phyloP scores from a whole-genome alignment of 2,113 vertebrate genomes.

The Dromaius novaehollandiae region DNA sequence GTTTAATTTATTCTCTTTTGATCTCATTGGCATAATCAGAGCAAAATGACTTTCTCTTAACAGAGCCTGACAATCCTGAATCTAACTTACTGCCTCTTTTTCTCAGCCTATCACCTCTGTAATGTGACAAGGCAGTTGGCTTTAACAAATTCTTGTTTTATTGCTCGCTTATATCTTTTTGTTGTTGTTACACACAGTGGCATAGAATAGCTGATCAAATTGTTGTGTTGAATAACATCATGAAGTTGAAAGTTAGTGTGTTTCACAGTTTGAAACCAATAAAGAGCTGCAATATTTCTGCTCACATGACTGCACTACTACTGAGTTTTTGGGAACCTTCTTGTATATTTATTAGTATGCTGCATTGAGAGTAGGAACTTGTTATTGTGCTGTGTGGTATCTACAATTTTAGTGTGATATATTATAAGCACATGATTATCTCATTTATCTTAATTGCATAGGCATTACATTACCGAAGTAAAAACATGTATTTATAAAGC shows the following conservation, averaged over 20 bases:
- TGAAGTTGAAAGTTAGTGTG: slow-evolving; percentile 55
- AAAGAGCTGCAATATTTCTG: slow-evolving; percentile 36
- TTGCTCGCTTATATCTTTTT: slow-evolving; percentile 19
- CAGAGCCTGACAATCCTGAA: background rate
- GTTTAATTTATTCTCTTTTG: slow-evolving; percentile 1
- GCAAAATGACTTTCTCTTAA: background rate
- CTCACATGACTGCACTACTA: slow-evolving; percentile 31
- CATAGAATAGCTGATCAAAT: slow-evolving; percentile 32
- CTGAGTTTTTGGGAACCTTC: slow-evolving; percentile 37
- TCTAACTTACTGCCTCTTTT: background rate
- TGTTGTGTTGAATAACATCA: slow-evolving; percentile 52
- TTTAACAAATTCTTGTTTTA: slow-evolving; percentile 53
- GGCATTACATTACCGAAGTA: slow-evolving; percentile 37
- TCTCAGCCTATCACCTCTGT: background rate
- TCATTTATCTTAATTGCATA: slow-evolving; percentile 54
- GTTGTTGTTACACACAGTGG: background rate
- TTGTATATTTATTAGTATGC: slow-evolving; percentile 15
- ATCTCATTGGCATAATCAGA: background rate
- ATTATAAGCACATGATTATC: background rate
- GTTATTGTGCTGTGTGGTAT: slow-evolving; percentile 11
- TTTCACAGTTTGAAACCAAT: slow-evolving; percentile 61
- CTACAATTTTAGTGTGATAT: slow-evolving; percentile 43
- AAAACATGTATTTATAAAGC: slow-evolving; percentile 33
- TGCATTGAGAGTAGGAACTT: slow-evolving; percentile 13
- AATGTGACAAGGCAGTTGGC: background rate